phyloP scores from a whole-genome alignment of 2,888 invertebrate species.

The Diplolepis rosae region DNA sequence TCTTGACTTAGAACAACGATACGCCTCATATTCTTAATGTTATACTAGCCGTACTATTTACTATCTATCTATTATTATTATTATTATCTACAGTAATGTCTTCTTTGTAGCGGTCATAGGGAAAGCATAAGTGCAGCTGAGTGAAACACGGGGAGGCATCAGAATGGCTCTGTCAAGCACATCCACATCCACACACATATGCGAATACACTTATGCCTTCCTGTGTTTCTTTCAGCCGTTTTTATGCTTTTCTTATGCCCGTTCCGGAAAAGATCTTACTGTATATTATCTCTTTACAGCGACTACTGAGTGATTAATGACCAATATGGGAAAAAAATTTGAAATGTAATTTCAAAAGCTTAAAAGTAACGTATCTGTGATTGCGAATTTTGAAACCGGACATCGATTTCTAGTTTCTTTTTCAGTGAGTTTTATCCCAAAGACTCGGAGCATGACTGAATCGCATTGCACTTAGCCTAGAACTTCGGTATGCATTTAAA shows the following conservation, averaged over 20 bases:
- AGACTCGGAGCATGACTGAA: neutral
- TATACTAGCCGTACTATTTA: constrained; percentile 9
- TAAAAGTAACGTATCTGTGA: constrained; percentile 17
- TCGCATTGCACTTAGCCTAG: neutral
- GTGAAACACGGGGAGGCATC: too few relatives aligned
- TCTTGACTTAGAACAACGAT: constrained; percentile 16
- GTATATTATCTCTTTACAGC: neutral
- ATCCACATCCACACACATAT: too few relatives aligned
- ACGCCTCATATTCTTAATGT: constrained; percentile 9
- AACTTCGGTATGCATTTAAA: neutral
- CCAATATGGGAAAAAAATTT: neutral
- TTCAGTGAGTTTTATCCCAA: neutral
- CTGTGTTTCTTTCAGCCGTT: too few relatives aligned
- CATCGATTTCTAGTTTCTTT: neutral
- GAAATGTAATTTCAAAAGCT: neutral
- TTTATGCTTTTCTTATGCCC: too few relatives aligned
- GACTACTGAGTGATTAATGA: neutral
- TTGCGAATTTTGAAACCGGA: neutral
- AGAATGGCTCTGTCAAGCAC: too few relatives aligned
- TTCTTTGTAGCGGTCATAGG: too few relatives aligned
- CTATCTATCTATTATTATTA: constrained; percentile 16
- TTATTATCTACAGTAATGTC: neutral
- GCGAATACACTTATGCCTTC: too few relatives aligned
- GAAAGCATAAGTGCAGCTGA: too few relatives aligned
- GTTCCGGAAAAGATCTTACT: too few relatives aligned